Evolutionary conservation across 2,113 vertebrate species (phyloP), one percentile per base, ranked within the genome.

Genomic region (Cyprinus carpio): DNA sequence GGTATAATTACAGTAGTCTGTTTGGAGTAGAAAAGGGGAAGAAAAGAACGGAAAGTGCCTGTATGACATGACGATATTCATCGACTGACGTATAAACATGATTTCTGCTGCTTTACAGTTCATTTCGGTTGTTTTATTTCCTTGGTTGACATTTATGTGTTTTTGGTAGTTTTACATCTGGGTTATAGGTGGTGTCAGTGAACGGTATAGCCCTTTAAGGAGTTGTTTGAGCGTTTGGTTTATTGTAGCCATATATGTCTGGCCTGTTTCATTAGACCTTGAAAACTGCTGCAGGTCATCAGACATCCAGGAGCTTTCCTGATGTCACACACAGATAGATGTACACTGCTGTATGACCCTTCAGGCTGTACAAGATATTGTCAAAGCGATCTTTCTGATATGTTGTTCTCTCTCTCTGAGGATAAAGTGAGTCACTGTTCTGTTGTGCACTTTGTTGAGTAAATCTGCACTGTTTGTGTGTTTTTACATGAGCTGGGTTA

Each of bases 1-100:
- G 60, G 29, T 62, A 84, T 85, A 81, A 89, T 89, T 88, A 87
- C 89, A 81, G 75, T 37, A 60, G n/a, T 60, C 72, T 83, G 54
- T 83, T 78, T 78, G 56, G 64, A 71, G 25, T 69, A 62, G 71
- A 82, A 75, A 29, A 25, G 29, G 29, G 29, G 20, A 16, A 12
- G 5, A 20, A 29, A 37, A 65, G 2, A 15, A 69, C 25, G 1
- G 60, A 77, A 54, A 3, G 10, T 43, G 56, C 31, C 43, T 12
- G 20, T 75, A 49, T 75, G 84, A 75, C 29, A 31, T 37, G 67
- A 12, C 54, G 4, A n/a, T 60, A 71, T 56, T 84, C 83, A 71
- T 56, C 4, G 46, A 46, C 77, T 40, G 78, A 77, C 64, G 20
- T 27, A 43, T 3, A 46, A 77, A 72, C 54, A 34, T 29, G 51